Base-by-base conservation (phyloP, 2,888 invertebrate species). In the Proisotoma minuta region DNA sequence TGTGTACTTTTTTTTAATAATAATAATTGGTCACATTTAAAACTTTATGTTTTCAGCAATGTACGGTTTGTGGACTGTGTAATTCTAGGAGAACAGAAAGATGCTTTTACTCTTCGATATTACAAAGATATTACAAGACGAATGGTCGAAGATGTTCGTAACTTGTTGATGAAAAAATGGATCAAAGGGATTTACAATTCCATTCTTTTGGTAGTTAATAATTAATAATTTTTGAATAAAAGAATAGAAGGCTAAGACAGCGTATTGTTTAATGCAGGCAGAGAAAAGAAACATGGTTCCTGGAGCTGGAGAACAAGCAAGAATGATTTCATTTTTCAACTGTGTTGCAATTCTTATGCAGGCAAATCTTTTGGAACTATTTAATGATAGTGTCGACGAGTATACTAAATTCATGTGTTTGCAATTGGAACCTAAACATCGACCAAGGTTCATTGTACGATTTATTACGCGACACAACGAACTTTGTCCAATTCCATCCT, bases 281-380 rank as follows among this genome's bases (percentile, higher is more conserved):
- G 72, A 70, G 1, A 72, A 70, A 54, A 48, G 64, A 54, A 63
- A 70, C 48, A 58, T 83, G 69, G 81, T 90, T 58, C 89, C 89
- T 0, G 84, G 84, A 66, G 81, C 84, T 0, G 81, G 83, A 52
- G 84, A 87, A 69, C 82, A 81, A 20, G 81, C 81, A 15, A 83
- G 84, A 76, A 84, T 88, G 77, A 84, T 83, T 72, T 84, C 85
- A 49, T 93, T 93, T 78, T 94, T 88, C 77, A 88, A 92, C 77
- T 88, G 91, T 74, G 84, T 92, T 1, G 87, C 87, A 0, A 86
- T 87, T 27, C 81, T 94, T 43, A 95, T 95, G 95, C 89, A 91
- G 0, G 86, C 86, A 73, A 90, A 93, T 74, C 79, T 96, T 60
- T 91, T 93, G 77, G 84, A 85, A 23, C 78, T 94, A 29, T 89